Base-by-base conservation (phyloP, 2,113 vertebrate species). In the Triplophysa dalaica region DNA sequence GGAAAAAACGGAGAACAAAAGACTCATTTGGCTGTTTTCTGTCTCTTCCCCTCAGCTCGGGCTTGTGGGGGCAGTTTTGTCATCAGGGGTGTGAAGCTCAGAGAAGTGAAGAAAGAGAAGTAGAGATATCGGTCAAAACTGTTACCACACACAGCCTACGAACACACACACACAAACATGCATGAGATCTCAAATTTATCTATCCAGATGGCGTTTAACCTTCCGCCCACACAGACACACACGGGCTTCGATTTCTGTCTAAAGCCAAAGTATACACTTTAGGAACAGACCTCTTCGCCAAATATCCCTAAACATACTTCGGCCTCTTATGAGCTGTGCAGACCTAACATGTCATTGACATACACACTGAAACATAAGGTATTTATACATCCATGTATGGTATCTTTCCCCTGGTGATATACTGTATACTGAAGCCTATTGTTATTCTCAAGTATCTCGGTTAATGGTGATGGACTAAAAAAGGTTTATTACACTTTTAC, bases 21-120 rank as follows among this genome's bases (percentile, higher is more conserved):
- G 74, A 24, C 62, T 13, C n/a, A 26, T 78, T 78, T 22, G 68
- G 16, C 50, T 17, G 13, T 52, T 52, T 5, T 52, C 62, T 17
- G 38, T 70, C 22, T 60, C 54, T 79, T 75, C 54, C 77, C 19
- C 61, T 78, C 16, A 10, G 52, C 70, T 60, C 24, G 69, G 45
- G 48, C 41, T 73, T 72, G 69, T 52, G 61, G n/a, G 61, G 24
- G 77, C 48, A 13, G 43, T 78, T 73, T 77, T 63, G 70, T 48
- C 50, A 69, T 50, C n/a, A 56, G 19, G 22, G 38, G 68, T 72
- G 75, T 38, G 68, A 48, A 67, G 24, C 21, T n/a, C 63, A 70
- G 56, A 82, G 85, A 84, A 82, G 77, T 82, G 82, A 86, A 82
- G 77, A 81, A 58, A 41, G 75, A 77, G 81, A 85, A 86, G 85